These are phyloP conservation scores for Apeltes quadracus DNA, from an alignment of 2,113 vertebrate genomes.

Conservation along the genomic window DNA sequence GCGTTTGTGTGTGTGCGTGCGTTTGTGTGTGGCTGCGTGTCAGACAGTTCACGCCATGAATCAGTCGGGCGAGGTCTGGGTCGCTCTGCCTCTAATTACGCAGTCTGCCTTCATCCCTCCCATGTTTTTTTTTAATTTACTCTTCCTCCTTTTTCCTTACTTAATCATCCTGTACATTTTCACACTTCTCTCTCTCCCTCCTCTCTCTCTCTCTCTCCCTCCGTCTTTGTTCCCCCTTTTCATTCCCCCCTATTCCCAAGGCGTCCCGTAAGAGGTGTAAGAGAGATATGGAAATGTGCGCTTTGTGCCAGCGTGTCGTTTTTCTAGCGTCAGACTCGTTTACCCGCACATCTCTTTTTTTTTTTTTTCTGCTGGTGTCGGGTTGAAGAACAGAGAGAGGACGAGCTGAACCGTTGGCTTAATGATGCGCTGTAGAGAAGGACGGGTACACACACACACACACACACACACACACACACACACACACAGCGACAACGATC, in stretches of 20 bases:
- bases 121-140: neutral
- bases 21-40: conserved; percentile 43
- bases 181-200: neutral
- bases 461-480: no score
- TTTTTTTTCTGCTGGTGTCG: neutral
- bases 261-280: neutral
- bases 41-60: conserved; percentile 69
- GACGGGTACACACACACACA: conserved; percentile 10
- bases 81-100: conserved; percentile 63
- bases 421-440: conserved; percentile 27
- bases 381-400: conserved; percentile 32
- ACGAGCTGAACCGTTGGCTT: conserved; percentile 44
- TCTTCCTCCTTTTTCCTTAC: conserved; percentile 3
- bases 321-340: conserved; percentile 25
- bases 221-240: conserved; percentile 5
- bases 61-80: conserved; percentile 76
- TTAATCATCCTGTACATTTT: neutral
- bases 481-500: no score
- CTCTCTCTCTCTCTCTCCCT: neutral
- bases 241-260: neutral
- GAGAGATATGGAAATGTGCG: conserved; percentile 8
- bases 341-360: conserved; percentile 4
- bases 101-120: conserved; percentile 40
- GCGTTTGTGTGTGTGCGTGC: conserved; percentile 21
- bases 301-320: conserved; percentile 6